Evolutionary conservation across 2,797 vertebrate genomes (phyloP).

Genomic region (Ctenopoma multispine): DNA sequence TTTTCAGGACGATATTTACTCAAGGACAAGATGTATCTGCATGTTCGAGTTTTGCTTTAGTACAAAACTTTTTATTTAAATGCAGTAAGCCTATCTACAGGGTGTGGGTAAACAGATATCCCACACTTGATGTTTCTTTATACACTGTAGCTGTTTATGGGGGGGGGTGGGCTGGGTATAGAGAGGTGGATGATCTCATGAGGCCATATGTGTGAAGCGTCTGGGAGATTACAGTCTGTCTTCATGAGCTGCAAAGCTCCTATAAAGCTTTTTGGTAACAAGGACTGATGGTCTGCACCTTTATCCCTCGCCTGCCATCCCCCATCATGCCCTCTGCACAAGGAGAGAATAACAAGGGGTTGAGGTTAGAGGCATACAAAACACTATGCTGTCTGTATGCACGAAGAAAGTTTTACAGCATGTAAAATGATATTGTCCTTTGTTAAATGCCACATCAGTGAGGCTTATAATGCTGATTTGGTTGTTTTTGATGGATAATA

Average conservation of each 20-base stretch:
- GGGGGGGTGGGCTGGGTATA: slow-evolving; percentile 11
- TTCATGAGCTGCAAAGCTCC: slow-evolving; percentile 70
- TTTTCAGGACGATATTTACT: too few species aligned
- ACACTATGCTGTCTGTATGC: slow-evolving; percentile 2
- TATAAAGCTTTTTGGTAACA: slow-evolving; percentile 75
- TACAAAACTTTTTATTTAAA: not conserved
- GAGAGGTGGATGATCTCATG: slow-evolving; percentile 65
- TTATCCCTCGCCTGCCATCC: slow-evolving; percentile 56
- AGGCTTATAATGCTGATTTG: not conserved
- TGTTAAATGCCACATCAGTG: too few species aligned
- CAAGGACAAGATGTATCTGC: not conserved
- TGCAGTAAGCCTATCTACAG: not conserved
- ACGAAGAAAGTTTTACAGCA: too few species aligned
- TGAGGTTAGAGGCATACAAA: slow-evolving; percentile 48
- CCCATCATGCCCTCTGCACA: slow-evolving; percentile 34
- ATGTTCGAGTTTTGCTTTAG: not conserved
- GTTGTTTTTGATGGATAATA: not conserved
- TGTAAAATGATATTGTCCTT: too few species aligned
- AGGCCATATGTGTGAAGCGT: slow-evolving; percentile 77
- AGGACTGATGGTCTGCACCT: slow-evolving; percentile 51
- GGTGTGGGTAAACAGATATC: slow-evolving; percentile 35
- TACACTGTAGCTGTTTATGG: slow-evolving; percentile 38
- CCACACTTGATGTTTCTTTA: slow-evolving; percentile 39
- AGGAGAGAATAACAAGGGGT: slow-evolving; percentile 45
- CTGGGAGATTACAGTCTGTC: slow-evolving; percentile 80